Conservation (phyloP, 2,797 vertebrate species). For the Sphaeramia orbicularis region DNA sequence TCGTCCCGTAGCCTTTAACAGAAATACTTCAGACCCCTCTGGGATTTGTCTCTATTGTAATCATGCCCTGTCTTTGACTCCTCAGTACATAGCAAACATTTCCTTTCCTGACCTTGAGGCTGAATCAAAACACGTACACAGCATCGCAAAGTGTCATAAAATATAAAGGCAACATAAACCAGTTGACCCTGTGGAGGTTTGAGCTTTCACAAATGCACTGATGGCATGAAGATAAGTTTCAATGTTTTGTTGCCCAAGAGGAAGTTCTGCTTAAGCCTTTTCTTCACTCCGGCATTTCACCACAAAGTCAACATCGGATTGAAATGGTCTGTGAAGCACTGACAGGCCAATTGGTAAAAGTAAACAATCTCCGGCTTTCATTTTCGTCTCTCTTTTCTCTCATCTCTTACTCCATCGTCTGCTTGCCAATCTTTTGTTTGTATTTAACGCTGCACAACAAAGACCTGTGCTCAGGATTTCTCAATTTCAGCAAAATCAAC, state of each 20-base stretch:
- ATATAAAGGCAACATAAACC: slow-evolving; percentile 41
- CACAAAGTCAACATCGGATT: slow-evolving; percentile 61
- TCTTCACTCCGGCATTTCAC: slow-evolving; percentile 40
- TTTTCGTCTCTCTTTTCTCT: slow-evolving; percentile 10
- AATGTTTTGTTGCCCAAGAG: slow-evolving; percentile 34
- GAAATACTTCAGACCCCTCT: background rate
- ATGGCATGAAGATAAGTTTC: slow-evolving; percentile 54
- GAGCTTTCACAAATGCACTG: slow-evolving; percentile 21
- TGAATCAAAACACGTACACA: slow-evolving; percentile 19
- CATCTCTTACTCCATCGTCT: slow-evolving; percentile 16
- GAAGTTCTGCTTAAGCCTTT: slow-evolving; percentile 39
- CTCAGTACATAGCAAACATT: slow-evolving; percentile 15
- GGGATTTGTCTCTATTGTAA: slow-evolving; percentile 3
- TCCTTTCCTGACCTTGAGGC: slow-evolving; percentile 12
- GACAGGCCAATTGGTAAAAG: slow-evolving; percentile 55
- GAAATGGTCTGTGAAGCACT: slow-evolving; percentile 55
- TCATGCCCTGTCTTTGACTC: slow-evolving; percentile 30
- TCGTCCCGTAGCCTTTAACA: background rate
- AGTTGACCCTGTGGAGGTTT: slow-evolving; percentile 40
- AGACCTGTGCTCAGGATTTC: background rate
- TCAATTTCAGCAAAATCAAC: slow-evolving; percentile 53
- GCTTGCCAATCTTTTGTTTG: slow-evolving; percentile 55
- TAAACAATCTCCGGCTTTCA: slow-evolving; percentile 50
- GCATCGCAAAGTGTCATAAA: slow-evolving; percentile 35
- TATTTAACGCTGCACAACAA: slow-evolving; percentile 55